Conservation (phyloP, 2,888 invertebrate genomes). For the Yponomeuta sedellus region DNA sequence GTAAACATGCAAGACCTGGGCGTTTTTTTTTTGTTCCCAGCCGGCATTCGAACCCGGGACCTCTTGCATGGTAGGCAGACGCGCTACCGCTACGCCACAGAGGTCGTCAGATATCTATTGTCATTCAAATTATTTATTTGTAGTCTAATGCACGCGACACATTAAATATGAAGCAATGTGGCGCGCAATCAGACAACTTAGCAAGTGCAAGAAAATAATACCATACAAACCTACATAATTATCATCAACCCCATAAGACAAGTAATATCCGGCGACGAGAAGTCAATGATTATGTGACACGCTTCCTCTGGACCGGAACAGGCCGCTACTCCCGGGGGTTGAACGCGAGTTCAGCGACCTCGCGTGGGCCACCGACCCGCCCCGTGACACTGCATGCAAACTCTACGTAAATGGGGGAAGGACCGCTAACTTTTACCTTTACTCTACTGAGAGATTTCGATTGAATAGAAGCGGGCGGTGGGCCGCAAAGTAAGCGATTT, state of each 20-base stretch:
- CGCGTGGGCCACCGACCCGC: background rate
- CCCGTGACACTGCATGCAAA: background rate
- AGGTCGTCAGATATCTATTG: too few relatives aligned
- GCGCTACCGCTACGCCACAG: too few relatives aligned
- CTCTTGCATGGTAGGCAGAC: too few relatives aligned
- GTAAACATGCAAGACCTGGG: too few relatives aligned
- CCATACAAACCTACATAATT: background rate
- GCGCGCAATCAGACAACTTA: too few relatives aligned
- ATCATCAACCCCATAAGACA: background rate
- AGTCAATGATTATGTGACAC: background rate
- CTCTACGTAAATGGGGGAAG: background rate
- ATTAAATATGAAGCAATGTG: too few relatives aligned
- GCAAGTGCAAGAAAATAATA: background rate
- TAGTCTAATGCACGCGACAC: too few relatives aligned
- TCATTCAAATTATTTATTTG: too few relatives aligned
- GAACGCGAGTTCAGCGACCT: background rate
- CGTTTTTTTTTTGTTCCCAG: too few relatives aligned
- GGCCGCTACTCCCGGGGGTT: background rate
- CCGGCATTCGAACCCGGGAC: too few relatives aligned
- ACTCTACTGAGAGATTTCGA: background rate
- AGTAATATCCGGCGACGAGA: background rate
- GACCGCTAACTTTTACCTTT: background rate
- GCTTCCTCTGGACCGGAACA: background rate
- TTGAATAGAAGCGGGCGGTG: background rate
- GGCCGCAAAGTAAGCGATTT: background rate